phyloP scores from a whole-genome alignment of 2,888 invertebrate species.

The Drosophila siamana region DNA sequence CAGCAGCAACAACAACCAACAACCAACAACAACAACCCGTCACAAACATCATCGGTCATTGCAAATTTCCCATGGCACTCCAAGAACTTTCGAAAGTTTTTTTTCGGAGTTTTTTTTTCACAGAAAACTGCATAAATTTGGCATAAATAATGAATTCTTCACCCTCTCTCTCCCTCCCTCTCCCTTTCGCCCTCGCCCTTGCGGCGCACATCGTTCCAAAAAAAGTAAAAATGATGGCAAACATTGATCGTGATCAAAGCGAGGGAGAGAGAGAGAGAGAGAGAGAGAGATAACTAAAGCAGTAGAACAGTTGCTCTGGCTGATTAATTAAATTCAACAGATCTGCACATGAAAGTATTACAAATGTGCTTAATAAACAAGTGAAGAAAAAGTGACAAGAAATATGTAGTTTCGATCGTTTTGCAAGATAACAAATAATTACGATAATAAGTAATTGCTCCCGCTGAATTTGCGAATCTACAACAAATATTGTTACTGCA shows the following conservation, averaged over 20 bases:
- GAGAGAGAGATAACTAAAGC: neutral
- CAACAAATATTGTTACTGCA: too few relatives aligned
- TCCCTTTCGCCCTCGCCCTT: too few relatives aligned
- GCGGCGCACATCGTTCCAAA: too few relatives aligned
- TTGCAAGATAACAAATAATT: too few relatives aligned
- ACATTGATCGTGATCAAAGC: too few relatives aligned
- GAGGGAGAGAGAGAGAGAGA: neutral
- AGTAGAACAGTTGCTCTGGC: neutral
- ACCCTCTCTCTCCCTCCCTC: conserved; percentile 13
- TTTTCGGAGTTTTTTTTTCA: conserved; percentile 9
- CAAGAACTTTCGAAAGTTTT: conserved; percentile 72
- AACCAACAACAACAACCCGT: conserved; percentile 22
- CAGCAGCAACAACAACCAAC: conserved; percentile 22
- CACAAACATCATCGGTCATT: conserved; percentile 52
- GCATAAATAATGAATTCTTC: conserved; percentile 56
- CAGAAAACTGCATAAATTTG: conserved; percentile 71
- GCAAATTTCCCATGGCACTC: conserved; percentile 68
- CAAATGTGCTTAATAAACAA: too few relatives aligned
- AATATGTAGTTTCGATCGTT: too few relatives aligned
- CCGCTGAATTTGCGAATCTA: too few relatives aligned
- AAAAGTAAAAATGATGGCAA: too few relatives aligned
- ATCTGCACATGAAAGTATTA: too few relatives aligned
- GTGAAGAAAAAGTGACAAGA: too few relatives aligned
- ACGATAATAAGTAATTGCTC: too few relatives aligned
- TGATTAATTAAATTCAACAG: neutral